These are phyloP conservation scores for Diacarnus erythraeanus DNA, from an alignment of 37 sponge, comb jelly and placozoan species.

Conservation along the genomic window DNA sequence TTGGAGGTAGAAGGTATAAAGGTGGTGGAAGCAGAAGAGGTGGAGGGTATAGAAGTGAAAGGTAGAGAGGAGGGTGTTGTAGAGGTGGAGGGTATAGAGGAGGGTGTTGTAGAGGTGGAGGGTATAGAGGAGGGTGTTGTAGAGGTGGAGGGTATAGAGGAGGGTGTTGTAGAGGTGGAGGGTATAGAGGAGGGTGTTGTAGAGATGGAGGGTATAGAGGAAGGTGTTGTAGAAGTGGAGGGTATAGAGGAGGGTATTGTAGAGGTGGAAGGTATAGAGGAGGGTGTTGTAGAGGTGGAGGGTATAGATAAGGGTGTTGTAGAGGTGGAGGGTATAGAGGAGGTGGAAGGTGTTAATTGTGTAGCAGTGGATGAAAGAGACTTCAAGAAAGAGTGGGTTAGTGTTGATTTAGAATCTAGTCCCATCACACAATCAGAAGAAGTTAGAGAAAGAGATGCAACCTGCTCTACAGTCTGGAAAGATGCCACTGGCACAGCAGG, in stretches of 20 bases:
- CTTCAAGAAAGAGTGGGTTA: too few relatives aligned
- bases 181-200: not conserved
- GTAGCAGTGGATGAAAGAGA: not conserved
- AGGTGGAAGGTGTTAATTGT: not conserved
- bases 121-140: not conserved
- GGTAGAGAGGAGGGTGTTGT: not conserved
- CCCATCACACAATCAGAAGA: too few relatives aligned
- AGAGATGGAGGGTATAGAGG: not conserved
- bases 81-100: not conserved
- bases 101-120: not conserved
- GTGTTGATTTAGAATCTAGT: too few relatives aligned
- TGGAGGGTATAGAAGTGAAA: not conserved
- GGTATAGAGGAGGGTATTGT: not conserved
- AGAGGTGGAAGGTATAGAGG: not conserved
- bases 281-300: not conserved
- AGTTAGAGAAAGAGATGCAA: too few relatives aligned
- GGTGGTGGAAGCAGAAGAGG: not conserved
- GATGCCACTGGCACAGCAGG: not conserved
- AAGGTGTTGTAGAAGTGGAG: not conserved
- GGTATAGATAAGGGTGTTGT: not conserved
- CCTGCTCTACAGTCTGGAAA: not conserved
- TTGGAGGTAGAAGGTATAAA: not conserved
- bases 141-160: constrained; percentile 2
- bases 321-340: not conserved
- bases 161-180: constrained; percentile 1